Percentiles rank a stretch among this genome's conserved stretches.
These are phyloP conservation scores for Zoroaster sp. DNA, from an alignment of 53 echinoderm and acorn worm genomes.

Conservation along the genomic window DNA sequence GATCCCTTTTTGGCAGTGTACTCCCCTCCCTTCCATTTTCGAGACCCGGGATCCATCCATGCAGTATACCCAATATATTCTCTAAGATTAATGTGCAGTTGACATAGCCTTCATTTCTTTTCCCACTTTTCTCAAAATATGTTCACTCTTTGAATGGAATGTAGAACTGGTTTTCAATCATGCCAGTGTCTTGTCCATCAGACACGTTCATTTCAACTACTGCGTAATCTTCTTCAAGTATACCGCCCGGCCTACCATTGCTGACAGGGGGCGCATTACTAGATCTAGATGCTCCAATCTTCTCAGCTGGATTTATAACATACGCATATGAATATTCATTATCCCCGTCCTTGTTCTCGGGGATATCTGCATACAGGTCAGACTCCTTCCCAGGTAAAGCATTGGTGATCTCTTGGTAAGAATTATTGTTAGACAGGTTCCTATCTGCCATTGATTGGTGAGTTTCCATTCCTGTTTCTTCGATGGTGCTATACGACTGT, in stretches of 20 bases:
- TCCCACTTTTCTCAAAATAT: background rate
- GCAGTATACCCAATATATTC: too few species aligned
- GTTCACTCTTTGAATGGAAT: slow-evolving; percentile 2
- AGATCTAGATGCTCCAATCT: background rate
- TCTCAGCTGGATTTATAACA: background rate
- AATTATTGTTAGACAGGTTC: background rate
- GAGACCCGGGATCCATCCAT: too few species aligned
- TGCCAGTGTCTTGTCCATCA: background rate
- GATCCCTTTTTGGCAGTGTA: too few species aligned
- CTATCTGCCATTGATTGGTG: background rate
- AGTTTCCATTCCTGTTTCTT: background rate
- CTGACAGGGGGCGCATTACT: background rate
- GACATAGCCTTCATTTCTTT: background rate
- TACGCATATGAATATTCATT: slow-evolving; percentile 16
- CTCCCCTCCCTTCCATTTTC: too few species aligned
- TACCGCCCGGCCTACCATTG: background rate
- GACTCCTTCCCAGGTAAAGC: background rate
- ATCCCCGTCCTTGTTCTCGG: background rate
- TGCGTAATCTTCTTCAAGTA: background rate
- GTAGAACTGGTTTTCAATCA: slow-evolving; percentile 13
- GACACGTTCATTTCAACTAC: background rate
- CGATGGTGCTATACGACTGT: background rate
- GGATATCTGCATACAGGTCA: slow-evolving; percentile 23
- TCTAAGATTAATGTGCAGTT: too few species aligned
- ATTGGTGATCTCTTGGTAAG: background rate